Evolutionary conservation across 1,140 invertebrate species (phyloP), one percentile per base, ranked within the genome.

Genomic region (Ceratina calcarata): DNA sequence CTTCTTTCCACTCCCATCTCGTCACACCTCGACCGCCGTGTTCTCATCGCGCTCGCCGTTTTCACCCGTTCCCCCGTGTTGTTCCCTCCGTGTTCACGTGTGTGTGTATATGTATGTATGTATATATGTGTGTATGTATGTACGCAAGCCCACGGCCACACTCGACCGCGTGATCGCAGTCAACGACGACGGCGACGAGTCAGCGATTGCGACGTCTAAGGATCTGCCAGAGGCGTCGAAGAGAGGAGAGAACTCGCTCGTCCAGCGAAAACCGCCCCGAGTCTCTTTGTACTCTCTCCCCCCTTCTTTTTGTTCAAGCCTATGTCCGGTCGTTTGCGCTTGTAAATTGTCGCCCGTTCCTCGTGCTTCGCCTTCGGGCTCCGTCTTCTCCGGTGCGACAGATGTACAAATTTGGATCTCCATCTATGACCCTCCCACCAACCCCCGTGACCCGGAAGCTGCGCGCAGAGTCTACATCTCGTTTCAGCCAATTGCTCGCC

Each of bases 221-320:
- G 83, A 81, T 73, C 81, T 62, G 80, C 61, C 77, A 79, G 60
- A 74, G 77, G 78, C 82, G 67, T 86, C 84, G 85, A 83, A 86
- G 77, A 62, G 74, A 87, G 82, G 73, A 81, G 79, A 68, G 13
- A 55, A 55, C 53, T 55, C 77, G 86, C 82, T 81, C 45, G 62
- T 24, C 75, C 75, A 83, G 68, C 76, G 80, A 88, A 88, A 83
- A 55, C 37, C 83, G 81, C 80, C 86, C 83, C 74, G 78, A 66
- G 60, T 70, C 62, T 79, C 78, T 88, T 88, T 86, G 80, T 88
- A 80, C 76, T 81, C 37, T 45, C 37, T 45, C 37, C 10, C 10
- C 37, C 37, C 3, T 3, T 45, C 7, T 45, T 45, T 86, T 77
- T 84, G 62, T 49, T 86, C 72, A 57, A 27, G 80, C 68, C 76